Evolutionary conservation across 2,888 invertebrate genomes (phyloP).

Genomic region (Syritta pipiens): DNA sequence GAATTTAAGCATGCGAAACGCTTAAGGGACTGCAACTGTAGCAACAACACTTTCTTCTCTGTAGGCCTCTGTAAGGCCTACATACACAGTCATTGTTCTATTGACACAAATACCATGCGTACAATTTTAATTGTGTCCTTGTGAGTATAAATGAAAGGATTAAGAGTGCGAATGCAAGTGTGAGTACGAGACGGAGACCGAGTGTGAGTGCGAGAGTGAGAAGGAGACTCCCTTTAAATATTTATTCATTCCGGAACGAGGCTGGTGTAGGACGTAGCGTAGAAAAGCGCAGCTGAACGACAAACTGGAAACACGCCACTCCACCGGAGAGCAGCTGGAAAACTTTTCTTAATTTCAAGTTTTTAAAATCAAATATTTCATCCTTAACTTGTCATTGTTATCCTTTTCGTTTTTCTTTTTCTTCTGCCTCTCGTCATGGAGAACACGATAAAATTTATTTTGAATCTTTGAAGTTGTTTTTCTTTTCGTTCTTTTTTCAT

Average conservation of each 20-base stretch:
- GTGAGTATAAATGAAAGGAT: constrained; percentile 20
- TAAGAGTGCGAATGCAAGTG: too few species aligned
- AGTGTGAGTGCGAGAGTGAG: too few species aligned
- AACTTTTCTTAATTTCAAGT: constrained; percentile 55
- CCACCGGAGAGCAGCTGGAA: background rate
- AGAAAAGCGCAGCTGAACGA: constrained; percentile 13
- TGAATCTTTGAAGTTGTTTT: constrained; percentile 27
- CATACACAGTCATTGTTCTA: constrained; percentile 46
- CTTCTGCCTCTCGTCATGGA: constrained; percentile 4
- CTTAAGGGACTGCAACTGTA: constrained; percentile 45
- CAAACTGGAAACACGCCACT: constrained; percentile 2
- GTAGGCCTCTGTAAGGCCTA: background rate
- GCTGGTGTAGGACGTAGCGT: background rate
- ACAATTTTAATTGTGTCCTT: constrained; percentile 47
- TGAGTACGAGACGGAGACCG: too few species aligned
- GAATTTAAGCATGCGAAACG: constrained; percentile 35
- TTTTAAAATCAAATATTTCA: constrained; percentile 57
- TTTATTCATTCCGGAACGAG: constrained; percentile 31
- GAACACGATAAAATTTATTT: constrained; percentile 23
- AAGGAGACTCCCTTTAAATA: constrained; percentile 20
- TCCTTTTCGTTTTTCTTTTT: background rate
- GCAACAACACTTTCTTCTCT: constrained; percentile 23
- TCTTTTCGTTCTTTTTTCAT: background rate
- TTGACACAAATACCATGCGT: constrained; percentile 48
- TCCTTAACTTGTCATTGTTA: constrained; percentile 46